Evolutionary conservation across 2,888 invertebrate genomes (phyloP).

Genomic region (Acronicta psi): DNA sequence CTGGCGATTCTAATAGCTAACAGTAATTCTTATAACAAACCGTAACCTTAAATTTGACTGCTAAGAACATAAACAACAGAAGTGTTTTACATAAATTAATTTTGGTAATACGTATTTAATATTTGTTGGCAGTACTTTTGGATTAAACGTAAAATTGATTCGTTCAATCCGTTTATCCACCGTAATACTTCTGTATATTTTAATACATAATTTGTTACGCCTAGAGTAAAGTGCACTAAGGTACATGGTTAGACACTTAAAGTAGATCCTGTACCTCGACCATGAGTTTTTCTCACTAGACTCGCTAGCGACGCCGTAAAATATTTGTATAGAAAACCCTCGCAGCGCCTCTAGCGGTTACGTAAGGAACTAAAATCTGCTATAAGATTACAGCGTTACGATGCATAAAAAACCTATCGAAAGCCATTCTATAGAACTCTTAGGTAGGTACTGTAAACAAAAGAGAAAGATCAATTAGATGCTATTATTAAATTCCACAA

Average conservation of each 20-base stretch:
- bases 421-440: no score
- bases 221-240: not conserved
- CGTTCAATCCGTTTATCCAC: not conserved
- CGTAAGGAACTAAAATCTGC: no score
- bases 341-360: no score
- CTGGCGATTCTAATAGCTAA: not conserved
- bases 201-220: not conserved
- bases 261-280: not conserved
- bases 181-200: not conserved
- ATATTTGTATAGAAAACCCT: no score
- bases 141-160: not conserved
- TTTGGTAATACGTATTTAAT: not conserved
- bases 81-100: not conserved
- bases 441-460: no score
- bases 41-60: not conserved
- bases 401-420: no score
- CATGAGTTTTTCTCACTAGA: no score
- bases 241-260: not conserved
- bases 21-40: conserved; percentile 1
- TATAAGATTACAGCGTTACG: no score
- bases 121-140: not conserved
- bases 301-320: no score
- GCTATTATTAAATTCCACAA: no score
- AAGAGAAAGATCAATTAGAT: no score
- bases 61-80: no score